Base-by-base conservation (phyloP, 37 sponge, comb jelly and placozoan species). In the Chondrosia reniformis region DNA sequence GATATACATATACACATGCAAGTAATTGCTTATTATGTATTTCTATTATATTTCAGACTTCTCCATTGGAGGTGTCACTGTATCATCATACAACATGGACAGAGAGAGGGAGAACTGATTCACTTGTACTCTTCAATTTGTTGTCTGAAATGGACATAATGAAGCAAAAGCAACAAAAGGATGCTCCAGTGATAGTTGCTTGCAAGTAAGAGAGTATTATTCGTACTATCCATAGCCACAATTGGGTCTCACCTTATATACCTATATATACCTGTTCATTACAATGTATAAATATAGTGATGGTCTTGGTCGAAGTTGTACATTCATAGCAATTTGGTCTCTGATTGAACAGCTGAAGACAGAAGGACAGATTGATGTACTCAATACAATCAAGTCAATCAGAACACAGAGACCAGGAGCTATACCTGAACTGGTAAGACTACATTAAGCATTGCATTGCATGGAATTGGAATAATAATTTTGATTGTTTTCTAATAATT, bases 151-250 rank as follows among this genome's bases (percentile, higher is more conserved):
- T 69, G 4, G 43, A 69, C 44, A 69, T 43, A 21, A 17, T 40
- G 43, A 36, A 40, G 36, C 72, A 69, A 44, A 7, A 49, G 15
- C 58, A 56, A 6, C 7, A 56, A 28, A 28, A 24, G 6, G 2
- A 37, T 37, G 40, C 36, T 33, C 49, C 65, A 17, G 12, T 79
- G 15, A 21, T 59, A 21, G 66, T 79, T 15, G 36, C 55, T 21
- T 79, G 79, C 79, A 67, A 79, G 79, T 79, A 67, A 58, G 21
- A 58, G 21, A n/a, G n/a, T n/a, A n/a, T n/a, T n/a, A n/a, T n/a
- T n/a, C n/a, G n/a, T n/a, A n/a, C n/a, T 36, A 36, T 43, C 2
- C 4, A 21, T 77, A 2, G 27, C 66, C 28, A 3, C 19, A 32
- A 4, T 36, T 64, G 15, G 10, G 52, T 49, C 15, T 49, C 15